These are phyloP conservation scores for Drosophila buzzatii DNA, from an alignment of 2,888 invertebrate genomes.

Conservation along the genomic window DNA sequence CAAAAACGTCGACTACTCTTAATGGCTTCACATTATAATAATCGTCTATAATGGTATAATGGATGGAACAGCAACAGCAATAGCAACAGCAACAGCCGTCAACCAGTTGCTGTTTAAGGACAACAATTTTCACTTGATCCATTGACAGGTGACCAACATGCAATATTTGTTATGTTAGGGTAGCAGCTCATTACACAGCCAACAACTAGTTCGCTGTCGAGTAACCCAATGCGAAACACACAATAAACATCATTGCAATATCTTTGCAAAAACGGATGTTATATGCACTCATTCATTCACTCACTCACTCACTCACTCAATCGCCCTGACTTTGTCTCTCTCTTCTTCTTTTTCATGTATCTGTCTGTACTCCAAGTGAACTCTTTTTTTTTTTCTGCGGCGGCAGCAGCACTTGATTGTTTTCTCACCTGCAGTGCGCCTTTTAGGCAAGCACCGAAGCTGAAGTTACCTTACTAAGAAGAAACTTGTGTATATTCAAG, in stretches of 20 bases:
- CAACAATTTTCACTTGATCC: constrained; percentile 75
- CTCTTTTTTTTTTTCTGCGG: constrained; percentile 33
- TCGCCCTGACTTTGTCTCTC: neutral
- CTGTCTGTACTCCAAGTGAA: constrained; percentile 23
- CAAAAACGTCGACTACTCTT: constrained; percentile 41
- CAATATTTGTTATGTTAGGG: constrained; percentile 33
- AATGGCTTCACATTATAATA: constrained; percentile 76
- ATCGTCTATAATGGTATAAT: constrained; percentile 66
- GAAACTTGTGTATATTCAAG: neutral
- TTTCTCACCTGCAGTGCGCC: constrained; percentile 42
- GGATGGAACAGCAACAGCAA: constrained; percentile 55
- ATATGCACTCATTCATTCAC: constrained; percentile 9
- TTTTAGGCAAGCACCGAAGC: constrained; percentile 1
- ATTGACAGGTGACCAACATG: constrained; percentile 70
- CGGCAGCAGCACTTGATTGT: constrained; percentile 46
- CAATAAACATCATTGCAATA: constrained; percentile 43
- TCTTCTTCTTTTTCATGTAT: neutral
- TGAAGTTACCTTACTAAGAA: constrained; percentile 16
- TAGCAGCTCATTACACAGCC: constrained; percentile 37
- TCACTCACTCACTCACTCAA: neutral
- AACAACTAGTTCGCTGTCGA: constrained; percentile 39
- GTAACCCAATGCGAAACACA: constrained; percentile 58
- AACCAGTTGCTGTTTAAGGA: constrained; percentile 75
- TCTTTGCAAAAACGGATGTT: constrained; percentile 64
- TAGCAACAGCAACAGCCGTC: constrained; percentile 42